A percentile compares a stretch with the other conserved stretches of the same genome.
These are phyloP conservation scores for Magallana angulata DNA, from an alignment of 1,140 invertebrate species.

Conservation along the genomic window DNA sequence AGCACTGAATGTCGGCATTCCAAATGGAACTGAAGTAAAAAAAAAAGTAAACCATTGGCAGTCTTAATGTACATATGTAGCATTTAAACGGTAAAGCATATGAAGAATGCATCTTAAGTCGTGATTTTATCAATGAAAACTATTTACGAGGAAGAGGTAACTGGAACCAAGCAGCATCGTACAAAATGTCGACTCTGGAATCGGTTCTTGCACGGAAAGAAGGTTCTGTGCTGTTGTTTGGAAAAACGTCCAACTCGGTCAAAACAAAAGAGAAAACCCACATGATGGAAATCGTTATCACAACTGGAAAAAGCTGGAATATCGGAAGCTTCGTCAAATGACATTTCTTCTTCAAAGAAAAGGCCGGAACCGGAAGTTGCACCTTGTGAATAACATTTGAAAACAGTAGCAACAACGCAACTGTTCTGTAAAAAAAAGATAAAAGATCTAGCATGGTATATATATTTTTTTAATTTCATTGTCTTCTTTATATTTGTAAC, in stretches of 20 bases:
- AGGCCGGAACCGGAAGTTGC: constrained; percentile 53
- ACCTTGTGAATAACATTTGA: constrained; percentile 54
- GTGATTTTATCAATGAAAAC: not conserved
- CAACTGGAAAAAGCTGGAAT: constrained; percentile 58
- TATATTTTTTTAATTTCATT: no score
- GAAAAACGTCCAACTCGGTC: constrained; percentile 85
- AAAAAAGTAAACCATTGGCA: not conserved
- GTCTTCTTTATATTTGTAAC: no score
- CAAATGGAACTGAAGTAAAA: constrained; percentile 74
- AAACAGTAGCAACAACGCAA: constrained; percentile 55
- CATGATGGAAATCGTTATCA: constrained; percentile 87
- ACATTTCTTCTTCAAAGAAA: constrained; percentile 37
- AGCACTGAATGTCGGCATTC: constrained; percentile 86
- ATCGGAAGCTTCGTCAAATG: constrained; percentile 54
- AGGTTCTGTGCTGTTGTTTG: constrained; percentile 67
- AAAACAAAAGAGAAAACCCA: constrained; percentile 89
- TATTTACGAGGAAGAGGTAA: constrained; percentile 88
- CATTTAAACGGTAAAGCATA: not conserved
- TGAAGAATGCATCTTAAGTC: not conserved
- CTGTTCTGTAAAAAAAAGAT: constrained; percentile 65
- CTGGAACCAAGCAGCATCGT: constrained; percentile 88
- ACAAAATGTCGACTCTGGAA: constrained; percentile 86
- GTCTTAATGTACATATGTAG: not conserved
- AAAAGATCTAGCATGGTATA: not conserved
- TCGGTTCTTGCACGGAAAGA: constrained; percentile 89